Evolutionary conservation across 1,140 invertebrate species (phyloP), one percentile per base, ranked within the genome.

Genomic region (Listronotus oregonensis): DNA sequence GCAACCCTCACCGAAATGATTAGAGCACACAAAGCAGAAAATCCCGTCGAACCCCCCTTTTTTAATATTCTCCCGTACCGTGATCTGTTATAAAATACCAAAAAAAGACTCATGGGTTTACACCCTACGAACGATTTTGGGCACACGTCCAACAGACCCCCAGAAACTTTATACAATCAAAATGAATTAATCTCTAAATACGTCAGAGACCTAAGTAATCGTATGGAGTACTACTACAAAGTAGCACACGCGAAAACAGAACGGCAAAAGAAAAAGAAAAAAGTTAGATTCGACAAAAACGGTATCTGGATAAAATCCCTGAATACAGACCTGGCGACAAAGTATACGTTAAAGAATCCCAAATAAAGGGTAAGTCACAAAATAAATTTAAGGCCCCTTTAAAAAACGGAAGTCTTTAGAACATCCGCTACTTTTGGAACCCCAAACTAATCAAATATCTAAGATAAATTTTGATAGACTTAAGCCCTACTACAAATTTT

Each of bases 291-390:
- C 21, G 21, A 27, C 5, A 27, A 27, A 27, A 27, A 27, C 21
- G 21, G 1, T n/a, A n/a, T 27, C 5, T 5, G 5, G 21, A 27
- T 27, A 27, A 27, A 27, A 27, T 27, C 49, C 11, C n/a, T 6
- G 49, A 51, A 11, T 51, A 31, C 27, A 51, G 27, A 31, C 17
- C 27, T 14, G 49, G 49, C 11, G 12, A 51, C 31, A 27, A 51
- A 51, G 49, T 51, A 6, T 51, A 51, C 21, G 31, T 51, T n/a
- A 21, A 14, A 1, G 49, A 51, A 51, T 51, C 49, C 3, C 31
- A 51, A 51, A 51, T n/a, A 51, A 51, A 9, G 27, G 27, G 8
- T 27, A 49, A 12, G 8, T 18, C 27, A 11, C 27, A 17, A 49
- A 49, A 17, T 49, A 49, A 31, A 11, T 31, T 31, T 17, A 51